Evolutionary conservation across 2,888 invertebrate genomes (phyloP).

Genomic region (Volucella inanis): DNA sequence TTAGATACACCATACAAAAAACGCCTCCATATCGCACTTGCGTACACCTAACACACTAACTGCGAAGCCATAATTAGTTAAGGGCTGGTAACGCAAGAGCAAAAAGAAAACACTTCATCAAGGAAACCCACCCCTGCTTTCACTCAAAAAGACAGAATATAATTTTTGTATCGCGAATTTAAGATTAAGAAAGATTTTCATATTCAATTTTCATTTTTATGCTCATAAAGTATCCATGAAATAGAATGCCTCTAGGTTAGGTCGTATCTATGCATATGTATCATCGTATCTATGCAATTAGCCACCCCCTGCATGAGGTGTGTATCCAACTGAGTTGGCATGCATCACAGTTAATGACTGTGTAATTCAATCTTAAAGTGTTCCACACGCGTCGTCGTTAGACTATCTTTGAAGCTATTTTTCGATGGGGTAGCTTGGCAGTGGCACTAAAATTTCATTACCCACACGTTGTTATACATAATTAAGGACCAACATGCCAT

Average conservation of each 20-base stretch:
- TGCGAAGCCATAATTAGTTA: slow-evolving; percentile 57
- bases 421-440: not conserved
- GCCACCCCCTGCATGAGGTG: slow-evolving; percentile 36
- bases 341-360: slow-evolving; percentile 29
- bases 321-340: slow-evolving; percentile 24
- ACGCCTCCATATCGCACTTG: slow-evolving; percentile 71
- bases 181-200: slow-evolving; percentile 38
- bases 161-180: slow-evolving; percentile 49
- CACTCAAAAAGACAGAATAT: slow-evolving; percentile 19
- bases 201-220: slow-evolving; percentile 55
- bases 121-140: not conserved
- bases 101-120: not conserved
- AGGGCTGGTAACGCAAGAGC: slow-evolving; percentile 18
- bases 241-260: slow-evolving; percentile 37
- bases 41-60: slow-evolving; percentile 65
- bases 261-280: not conserved
- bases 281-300: slow-evolving; percentile 42
- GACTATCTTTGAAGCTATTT: slow-evolving; percentile 24
- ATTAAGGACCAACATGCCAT: slow-evolving; percentile 25
- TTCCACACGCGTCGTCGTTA: not conserved
- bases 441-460: slow-evolving; percentile 48
- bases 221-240: slow-evolving; percentile 33
- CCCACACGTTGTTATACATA: slow-evolving; percentile 47
- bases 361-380: slow-evolving; percentile 60
- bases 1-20: slow-evolving; percentile 69